These are phyloP conservation scores for Leptonema lineaticorne DNA, from an alignment of 1,140 invertebrate genomes.

Conservation along the genomic window DNA sequence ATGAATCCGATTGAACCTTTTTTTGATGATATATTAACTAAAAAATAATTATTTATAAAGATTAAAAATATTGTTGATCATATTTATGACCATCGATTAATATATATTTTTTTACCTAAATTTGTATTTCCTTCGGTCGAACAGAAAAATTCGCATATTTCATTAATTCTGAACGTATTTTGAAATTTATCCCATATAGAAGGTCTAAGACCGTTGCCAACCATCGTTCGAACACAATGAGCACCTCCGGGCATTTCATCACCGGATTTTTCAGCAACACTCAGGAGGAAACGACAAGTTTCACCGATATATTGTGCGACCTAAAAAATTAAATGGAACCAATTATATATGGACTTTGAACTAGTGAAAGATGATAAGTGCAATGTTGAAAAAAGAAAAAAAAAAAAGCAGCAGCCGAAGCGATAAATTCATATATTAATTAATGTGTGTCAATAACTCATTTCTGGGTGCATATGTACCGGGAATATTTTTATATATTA, in stretches of 20 bases:
- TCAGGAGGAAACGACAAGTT: slow-evolving; percentile 90
- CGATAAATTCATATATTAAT: too few relatives aligned
- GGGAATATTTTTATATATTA: too few relatives aligned
- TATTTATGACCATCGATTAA: too few relatives aligned
- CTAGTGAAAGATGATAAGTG: too few relatives aligned
- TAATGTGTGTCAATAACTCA: too few relatives aligned
- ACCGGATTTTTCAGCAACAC: slow-evolving; percentile 58
- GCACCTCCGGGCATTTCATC: slow-evolving; percentile 65
- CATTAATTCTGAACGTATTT: slow-evolving; percentile 75
- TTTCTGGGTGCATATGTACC: too few relatives aligned
- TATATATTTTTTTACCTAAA: slow-evolving; percentile 64
- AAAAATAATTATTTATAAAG: background rate
- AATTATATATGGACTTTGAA: background rate
- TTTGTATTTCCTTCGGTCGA: slow-evolving; percentile 96
- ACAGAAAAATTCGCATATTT: slow-evolving; percentile 91
- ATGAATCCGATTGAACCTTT: slow-evolving; percentile 88
- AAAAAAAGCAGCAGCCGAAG: too few relatives aligned
- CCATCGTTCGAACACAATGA: slow-evolving; percentile 82
- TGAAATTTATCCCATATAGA: slow-evolving; percentile 93
- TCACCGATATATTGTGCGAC: slow-evolving; percentile 96
- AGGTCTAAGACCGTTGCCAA: slow-evolving; percentile 90
- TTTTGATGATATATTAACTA: slow-evolving; percentile 59
- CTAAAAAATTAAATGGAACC: slow-evolving; percentile 50
- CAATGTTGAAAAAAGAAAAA: too few relatives aligned
- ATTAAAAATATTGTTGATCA: too few relatives aligned